A percentile compares a stretch with the other conserved stretches of the same genome.
These are phyloP conservation scores for Zosterops lateralis DNA, from an alignment of 2,113 vertebrate genomes.

Conservation along the genomic window DNA sequence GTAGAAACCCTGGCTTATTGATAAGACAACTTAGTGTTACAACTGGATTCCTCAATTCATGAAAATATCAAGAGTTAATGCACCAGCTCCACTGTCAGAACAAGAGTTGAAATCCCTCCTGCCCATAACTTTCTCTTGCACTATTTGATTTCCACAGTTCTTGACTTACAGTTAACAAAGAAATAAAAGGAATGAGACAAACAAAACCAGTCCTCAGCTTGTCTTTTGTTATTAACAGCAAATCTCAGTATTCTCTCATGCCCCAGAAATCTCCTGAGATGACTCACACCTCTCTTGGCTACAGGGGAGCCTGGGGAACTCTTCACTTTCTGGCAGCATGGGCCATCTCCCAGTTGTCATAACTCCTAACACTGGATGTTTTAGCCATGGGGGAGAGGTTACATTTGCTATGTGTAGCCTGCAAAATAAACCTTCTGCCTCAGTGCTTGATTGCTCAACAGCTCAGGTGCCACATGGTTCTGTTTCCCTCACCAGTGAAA, in stretches of 20 bases:
- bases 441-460: not conserved
- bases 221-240: not conserved
- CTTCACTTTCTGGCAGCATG: not conserved
- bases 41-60: not conserved
- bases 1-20: not conserved
- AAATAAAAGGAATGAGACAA: not conserved
- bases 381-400: not conserved
- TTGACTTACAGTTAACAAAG: not conserved
- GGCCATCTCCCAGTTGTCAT: accelerated
- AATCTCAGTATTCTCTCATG: not conserved
- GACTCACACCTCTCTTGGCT: not conserved
- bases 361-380: not conserved
- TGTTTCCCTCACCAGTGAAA: not conserved
- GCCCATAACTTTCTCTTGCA: not conserved
- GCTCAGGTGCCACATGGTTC: not conserved
- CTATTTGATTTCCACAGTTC: not conserved
- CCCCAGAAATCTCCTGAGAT: not conserved
- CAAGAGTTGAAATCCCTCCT: not conserved
- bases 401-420: not conserved
- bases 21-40: not conserved
- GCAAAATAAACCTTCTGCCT: not conserved
- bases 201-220: not conserved
- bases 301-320: not conserved
- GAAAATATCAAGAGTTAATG: not conserved
- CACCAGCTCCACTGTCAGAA: not conserved